Evolutionary conservation across 2,113 vertebrate genomes (phyloP), one percentile per base, ranked within the genome.

Genomic region (Cyanistes caeruleus): DNA sequence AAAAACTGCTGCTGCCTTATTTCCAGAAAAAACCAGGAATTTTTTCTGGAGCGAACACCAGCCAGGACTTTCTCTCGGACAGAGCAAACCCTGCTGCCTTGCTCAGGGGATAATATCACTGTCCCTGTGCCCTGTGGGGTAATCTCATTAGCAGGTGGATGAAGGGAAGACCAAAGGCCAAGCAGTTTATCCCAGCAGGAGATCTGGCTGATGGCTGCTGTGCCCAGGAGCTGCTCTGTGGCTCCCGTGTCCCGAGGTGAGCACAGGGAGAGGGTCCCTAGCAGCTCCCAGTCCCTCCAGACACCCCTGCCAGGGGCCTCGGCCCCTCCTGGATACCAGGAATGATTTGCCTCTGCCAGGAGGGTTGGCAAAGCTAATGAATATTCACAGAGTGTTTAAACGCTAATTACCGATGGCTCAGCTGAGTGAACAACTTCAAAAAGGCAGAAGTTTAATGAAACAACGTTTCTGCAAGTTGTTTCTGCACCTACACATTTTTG

Each of bases 401-500:
- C 0, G 1, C 23, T 81, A 51, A 87, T 81, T 73, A 46, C 43
- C 11, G 21, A 72, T 1, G n/a, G 39, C 83, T 70, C 51, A 56
- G 49, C 73, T 56, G 78, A 70, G 23, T 1, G 41, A 89, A 51
- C 13, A 68, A 22, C 77, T 69, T 88, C 35, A 39, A 51, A 91
- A 73, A 3, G 1, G 2, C n/a, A 21, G 17, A 62, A 92, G 70
- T 79, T 79, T n/a, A 73, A 35, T 0, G 4, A n/a, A 60, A 82
- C 15, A 37, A 41, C 14, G 5, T 39, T 59, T 68, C 37, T 20
- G 16, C 13, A 8, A 84, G 48, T 78, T 65, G 22, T 25, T 76
- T 27, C 39, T 46, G n/a, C 8, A 5, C 15, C 0, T 0, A 60
- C 3, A 16, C 0, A 0, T 51, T 86, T 84, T 8, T 51, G 41